Percentiles rank a stretch among this genome's conserved stretches.
These are phyloP conservation scores for Poeciliopsis turneri DNA, from an alignment of 2,797 vertebrate genomes.

Conservation along the genomic window DNA sequence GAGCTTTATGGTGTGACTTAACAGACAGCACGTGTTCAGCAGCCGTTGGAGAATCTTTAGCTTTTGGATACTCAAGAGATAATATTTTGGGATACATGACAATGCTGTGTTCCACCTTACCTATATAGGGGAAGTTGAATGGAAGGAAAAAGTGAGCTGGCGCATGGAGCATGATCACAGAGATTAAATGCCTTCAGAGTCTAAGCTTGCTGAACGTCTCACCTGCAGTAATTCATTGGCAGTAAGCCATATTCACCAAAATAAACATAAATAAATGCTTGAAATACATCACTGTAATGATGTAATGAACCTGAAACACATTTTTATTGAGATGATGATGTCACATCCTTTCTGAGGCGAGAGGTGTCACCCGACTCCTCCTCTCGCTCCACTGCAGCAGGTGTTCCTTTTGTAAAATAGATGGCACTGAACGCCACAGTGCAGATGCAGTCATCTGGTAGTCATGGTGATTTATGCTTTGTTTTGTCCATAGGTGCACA, in stretches of 20 bases:
- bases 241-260: not conserved
- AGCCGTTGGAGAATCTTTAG: not conserved
- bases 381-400: not conserved
- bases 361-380: not conserved
- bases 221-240: not conserved
- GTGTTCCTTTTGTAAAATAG: not conserved
- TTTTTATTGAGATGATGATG: not conserved
- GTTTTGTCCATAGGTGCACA: constrained; percentile 71
- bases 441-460: not conserved
- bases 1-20: not conserved
- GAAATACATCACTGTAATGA: not conserved
- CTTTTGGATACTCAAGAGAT: not conserved
- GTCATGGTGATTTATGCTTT: not conserved
- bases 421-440: not conserved
- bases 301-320: not conserved
- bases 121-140: not conserved
- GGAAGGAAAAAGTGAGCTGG: not conserved
- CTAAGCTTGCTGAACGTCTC: not conserved
- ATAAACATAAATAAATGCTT: not conserved
- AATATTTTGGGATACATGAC: not conserved
- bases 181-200: not conserved
- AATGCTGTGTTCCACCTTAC: not conserved
- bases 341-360: not conserved
- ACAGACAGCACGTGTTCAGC: not conserved
- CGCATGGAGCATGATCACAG: not conserved